A percentile compares a stretch with the other conserved stretches of the same genome.
Evolutionary conservation across 2,888 invertebrate genomes (phyloP).

Genomic region (Allophyes oxyacanthae): DNA sequence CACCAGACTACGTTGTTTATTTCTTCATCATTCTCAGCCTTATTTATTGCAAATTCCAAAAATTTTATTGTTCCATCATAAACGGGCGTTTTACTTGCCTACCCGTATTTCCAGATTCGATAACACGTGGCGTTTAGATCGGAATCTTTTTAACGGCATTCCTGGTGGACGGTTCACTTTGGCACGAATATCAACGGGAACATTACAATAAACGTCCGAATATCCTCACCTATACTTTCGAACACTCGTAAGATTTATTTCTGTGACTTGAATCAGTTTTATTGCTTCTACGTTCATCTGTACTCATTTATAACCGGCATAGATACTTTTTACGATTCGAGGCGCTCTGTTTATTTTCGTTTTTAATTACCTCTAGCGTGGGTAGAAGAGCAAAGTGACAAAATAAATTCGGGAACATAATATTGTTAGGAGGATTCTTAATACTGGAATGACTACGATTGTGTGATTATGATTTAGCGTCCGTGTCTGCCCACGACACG

Average conservation of each 20-base stretch:
- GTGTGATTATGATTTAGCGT: constrained; percentile 72
- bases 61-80: constrained; percentile 76
- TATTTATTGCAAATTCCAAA: constrained; percentile 80
- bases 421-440: constrained; percentile 62
- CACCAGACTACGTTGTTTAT: constrained; percentile 68
- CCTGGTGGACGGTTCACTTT: constrained; percentile 70
- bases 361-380: constrained; percentile 88
- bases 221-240: constrained; percentile 80
- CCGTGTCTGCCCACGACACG: constrained; percentile 63
- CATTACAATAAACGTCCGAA: constrained; percentile 74
- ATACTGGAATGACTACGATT: constrained; percentile 58
- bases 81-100: constrained; percentile 65
- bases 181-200: constrained; percentile 68
- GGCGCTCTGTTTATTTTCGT: constrained; percentile 89
- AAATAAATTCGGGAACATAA: constrained; percentile 73
- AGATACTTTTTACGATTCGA: constrained; percentile 88
- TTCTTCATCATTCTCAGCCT: constrained; percentile 68
- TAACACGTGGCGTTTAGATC: constrained; percentile 75
- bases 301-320: constrained; percentile 88
- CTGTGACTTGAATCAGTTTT: constrained; percentile 87
- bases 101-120: constrained; percentile 65
- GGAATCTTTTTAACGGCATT: constrained; percentile 78
- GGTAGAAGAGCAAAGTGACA: constrained; percentile 83
- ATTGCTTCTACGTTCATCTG: constrained; percentile 86
- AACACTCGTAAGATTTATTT: constrained; percentile 86